phyloP scores from a whole-genome alignment of 2,797 vertebrate species.

The Sebastes variabilis region DNA sequence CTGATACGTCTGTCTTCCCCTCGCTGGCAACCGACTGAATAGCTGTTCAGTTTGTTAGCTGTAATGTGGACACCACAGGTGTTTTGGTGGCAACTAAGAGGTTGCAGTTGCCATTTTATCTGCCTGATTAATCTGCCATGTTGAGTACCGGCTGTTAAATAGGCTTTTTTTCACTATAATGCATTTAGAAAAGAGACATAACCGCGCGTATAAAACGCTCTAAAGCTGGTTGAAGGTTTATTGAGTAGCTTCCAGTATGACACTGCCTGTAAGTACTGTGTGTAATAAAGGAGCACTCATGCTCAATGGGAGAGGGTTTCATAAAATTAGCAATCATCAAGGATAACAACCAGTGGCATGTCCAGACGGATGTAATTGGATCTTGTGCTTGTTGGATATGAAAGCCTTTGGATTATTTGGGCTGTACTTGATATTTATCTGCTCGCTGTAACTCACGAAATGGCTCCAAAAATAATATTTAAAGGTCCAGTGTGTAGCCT shows the following conservation, averaged over 20 bases:
- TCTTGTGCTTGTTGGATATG: background rate
- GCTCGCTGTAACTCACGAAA: background rate
- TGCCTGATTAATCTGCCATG: constrained; percentile 21
- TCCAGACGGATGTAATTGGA: background rate
- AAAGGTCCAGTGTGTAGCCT: no score
- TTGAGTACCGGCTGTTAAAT: constrained; percentile 30
- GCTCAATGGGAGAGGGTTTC: background rate
- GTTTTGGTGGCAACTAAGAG: constrained; percentile 11
- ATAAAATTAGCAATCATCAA: background rate
- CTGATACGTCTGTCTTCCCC: constrained; percentile 15
- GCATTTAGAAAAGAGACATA: constrained; percentile 10
- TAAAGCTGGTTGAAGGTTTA: background rate
- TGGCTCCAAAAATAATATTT: background rate
- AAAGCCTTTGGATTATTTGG: background rate
- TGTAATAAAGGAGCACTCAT: background rate
- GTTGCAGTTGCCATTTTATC: constrained; percentile 11
- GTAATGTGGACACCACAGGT: constrained; percentile 23
- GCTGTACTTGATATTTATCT: background rate
- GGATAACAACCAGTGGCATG: background rate
- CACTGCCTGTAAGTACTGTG: background rate
- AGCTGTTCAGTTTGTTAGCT: constrained; percentile 1
- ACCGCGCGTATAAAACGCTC: constrained; percentile 17
- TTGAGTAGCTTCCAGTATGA: constrained; percentile 6
- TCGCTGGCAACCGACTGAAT: background rate
- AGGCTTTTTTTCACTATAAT: background rate